Evolutionary conservation across 2,888 invertebrate genomes (phyloP).

Genomic region (Acleris sparsana): DNA sequence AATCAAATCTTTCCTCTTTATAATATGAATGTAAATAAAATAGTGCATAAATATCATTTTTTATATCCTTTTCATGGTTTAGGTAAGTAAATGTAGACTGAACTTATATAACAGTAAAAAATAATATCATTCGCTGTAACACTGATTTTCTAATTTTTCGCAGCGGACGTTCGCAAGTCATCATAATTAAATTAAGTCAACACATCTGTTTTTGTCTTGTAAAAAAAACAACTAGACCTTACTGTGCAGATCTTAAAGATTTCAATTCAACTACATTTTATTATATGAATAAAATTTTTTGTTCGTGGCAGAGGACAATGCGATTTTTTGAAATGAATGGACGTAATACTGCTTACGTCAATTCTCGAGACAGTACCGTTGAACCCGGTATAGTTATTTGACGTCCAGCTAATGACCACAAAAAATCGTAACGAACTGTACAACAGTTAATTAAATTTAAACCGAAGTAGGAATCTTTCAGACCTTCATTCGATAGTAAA

Average conservation of each 20-base stretch:
- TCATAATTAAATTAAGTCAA: conserved; percentile 38
- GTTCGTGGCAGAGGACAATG: neutral
- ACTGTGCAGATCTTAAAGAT: neutral
- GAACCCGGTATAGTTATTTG: neutral
- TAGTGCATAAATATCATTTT: too few species aligned
- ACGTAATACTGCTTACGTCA: conserved; percentile 19
- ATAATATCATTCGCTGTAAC: conserved; percentile 19
- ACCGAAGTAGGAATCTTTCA: too few species aligned
- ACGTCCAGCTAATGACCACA: conserved; percentile 4
- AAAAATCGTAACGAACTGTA: neutral
- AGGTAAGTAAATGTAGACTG: neutral
- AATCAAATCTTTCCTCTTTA: too few species aligned
- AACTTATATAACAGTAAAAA: conserved; percentile 15
- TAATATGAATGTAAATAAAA: too few species aligned
- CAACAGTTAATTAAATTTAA: neutral
- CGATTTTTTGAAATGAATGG: conserved; percentile 13
- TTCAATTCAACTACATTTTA: neutral
- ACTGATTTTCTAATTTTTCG: conserved; percentile 34
- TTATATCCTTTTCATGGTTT: neutral
- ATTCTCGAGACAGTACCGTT: conserved; percentile 13
- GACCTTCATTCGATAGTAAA: too few species aligned
- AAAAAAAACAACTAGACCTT: conserved; percentile 1
- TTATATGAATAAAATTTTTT: neutral
- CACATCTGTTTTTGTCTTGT: conserved; percentile 14
- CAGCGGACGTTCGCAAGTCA: conserved; percentile 38